Conservation (phyloP, 2,888 invertebrate genomes). For the Cosmorhoe ocellata region DNA sequence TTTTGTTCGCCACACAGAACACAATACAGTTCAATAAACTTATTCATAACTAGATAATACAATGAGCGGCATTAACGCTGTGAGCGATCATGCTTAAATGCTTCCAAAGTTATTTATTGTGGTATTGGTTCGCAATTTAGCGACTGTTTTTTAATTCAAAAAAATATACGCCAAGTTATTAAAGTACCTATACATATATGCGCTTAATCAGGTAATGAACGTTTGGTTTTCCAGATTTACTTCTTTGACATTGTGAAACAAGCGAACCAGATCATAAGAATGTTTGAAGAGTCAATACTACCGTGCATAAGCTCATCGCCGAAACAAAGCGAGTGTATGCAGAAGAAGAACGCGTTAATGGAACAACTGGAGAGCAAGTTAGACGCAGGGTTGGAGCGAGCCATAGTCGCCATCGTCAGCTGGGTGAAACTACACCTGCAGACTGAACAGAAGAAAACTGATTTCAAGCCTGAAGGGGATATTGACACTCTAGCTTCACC, state of each 20-base stretch:
- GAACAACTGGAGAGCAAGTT: slow-evolving; percentile 96
- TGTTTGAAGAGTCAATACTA: slow-evolving; percentile 94
- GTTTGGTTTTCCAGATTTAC: slow-evolving; percentile 85
- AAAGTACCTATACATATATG: too few species aligned
- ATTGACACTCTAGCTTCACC: slow-evolving; percentile 92
- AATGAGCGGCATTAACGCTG: too few species aligned
- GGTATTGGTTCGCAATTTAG: too few species aligned
- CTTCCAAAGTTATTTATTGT: too few species aligned
- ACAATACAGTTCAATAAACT: too few species aligned
- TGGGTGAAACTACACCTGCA: slow-evolving; percentile 96
- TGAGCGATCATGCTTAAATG: too few species aligned
- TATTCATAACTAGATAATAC: too few species aligned
- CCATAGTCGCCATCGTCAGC: slow-evolving; percentile 92
- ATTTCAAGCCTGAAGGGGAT: slow-evolving; percentile 94
- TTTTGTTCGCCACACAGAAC: too few species aligned
- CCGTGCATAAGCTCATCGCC: slow-evolving; percentile 94
- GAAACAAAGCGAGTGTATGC: slow-evolving; percentile 93
- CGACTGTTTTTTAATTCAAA: too few species aligned
- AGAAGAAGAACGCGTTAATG: slow-evolving; percentile 91
- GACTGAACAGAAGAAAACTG: slow-evolving; percentile 96
- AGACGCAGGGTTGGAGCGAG: slow-evolving; percentile 93
- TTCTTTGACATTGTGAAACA: slow-evolving; percentile 97
- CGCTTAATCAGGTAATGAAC: not conserved
- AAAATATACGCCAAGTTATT: too few species aligned
- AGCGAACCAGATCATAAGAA: slow-evolving; percentile 95